Percentiles rank a stretch among this genome's conserved stretches.
phyloP scores from a whole-genome alignment of 2,113 vertebrate species.

The Cheilinus undulatus region DNA sequence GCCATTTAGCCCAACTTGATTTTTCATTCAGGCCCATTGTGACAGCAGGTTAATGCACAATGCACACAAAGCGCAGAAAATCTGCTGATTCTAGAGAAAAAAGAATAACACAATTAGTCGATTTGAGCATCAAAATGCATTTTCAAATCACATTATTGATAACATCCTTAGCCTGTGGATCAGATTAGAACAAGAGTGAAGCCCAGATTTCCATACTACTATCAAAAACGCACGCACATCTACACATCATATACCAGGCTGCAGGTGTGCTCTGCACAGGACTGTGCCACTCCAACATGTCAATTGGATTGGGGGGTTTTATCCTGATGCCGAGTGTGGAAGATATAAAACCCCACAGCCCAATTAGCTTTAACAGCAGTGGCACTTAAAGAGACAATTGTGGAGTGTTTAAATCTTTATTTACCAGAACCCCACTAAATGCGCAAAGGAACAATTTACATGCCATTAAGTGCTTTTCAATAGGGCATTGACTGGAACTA shows the following conservation, averaged over 20 bases:
- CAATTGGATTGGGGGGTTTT: conserved; percentile 56
- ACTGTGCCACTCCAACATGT: conserved; percentile 56
- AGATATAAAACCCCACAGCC: conserved; percentile 87
- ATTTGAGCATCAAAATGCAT: not conserved
- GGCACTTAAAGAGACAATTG: conserved; percentile 92
- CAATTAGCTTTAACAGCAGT: conserved; percentile 92
- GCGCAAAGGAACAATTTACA: conserved; percentile 92
- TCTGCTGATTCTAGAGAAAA: conserved; percentile 5
- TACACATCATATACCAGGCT: not conserved
- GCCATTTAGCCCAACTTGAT: conserved; percentile 66
- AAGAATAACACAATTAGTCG: not conserved
- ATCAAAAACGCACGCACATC: not conserved
- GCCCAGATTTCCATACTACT: conserved; percentile 13
- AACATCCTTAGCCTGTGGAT: not conserved
- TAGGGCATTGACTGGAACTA: conserved; percentile 96
- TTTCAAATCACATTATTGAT: conserved; percentile 6
- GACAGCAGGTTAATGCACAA: conserved; percentile 25
- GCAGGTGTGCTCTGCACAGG: conserved; percentile 36
- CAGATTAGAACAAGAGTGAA: conserved; percentile 5
- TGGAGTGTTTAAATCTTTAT: conserved; percentile 96
- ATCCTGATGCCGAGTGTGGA: conserved; percentile 76
- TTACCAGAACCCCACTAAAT: conserved; percentile 94
- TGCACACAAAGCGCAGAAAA: not conserved
- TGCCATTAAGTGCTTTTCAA: conserved; percentile 98
- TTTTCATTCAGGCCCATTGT: conserved; percentile 27